phyloP scores from a whole-genome alignment of 2,797 vertebrate species.

The Sebastes miniatus region DNA sequence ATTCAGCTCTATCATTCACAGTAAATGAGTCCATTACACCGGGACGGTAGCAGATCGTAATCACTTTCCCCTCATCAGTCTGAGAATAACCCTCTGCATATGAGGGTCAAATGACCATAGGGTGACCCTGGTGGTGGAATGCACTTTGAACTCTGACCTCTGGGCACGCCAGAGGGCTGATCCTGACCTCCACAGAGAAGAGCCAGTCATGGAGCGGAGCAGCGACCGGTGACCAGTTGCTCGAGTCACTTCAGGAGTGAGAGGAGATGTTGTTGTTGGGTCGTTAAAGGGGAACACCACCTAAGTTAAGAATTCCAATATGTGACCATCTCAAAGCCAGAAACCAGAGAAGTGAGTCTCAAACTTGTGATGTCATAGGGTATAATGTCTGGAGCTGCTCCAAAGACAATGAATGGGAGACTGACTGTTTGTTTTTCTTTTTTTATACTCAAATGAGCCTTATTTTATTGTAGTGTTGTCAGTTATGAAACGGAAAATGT shows the following conservation, averaged over 20 bases:
- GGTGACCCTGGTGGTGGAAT: conserved; percentile 56
- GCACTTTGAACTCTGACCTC: conserved; percentile 73
- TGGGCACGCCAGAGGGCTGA: conserved; percentile 34
- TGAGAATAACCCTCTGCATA: conserved; percentile 57
- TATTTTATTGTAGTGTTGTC: too few species aligned
- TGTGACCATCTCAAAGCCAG: too few species aligned
- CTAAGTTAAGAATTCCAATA: too few species aligned
- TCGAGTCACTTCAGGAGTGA: conserved; percentile 52
- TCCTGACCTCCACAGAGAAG: conserved; percentile 56
- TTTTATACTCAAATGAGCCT: too few species aligned
- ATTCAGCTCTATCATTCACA: conserved; percentile 50
- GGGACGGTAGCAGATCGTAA: conserved; percentile 42
- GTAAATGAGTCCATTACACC: conserved; percentile 52
- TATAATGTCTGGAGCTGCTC: too few species aligned
- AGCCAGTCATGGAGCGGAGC: background rate
- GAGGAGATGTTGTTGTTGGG: background rate
- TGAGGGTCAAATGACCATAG: conserved; percentile 42
- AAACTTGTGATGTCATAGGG: too few species aligned
- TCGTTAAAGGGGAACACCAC: too few species aligned
- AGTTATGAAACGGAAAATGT: too few species aligned
- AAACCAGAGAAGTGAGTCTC: too few species aligned
- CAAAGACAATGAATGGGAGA: too few species aligned
- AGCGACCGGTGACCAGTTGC: conserved; percentile 72
- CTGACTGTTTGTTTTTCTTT: too few species aligned
- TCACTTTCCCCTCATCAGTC: conserved; percentile 47